These are phyloP conservation scores for Phoebastria nigripes DNA, from an alignment of 2,797 vertebrate genomes.

Conservation along the genomic window DNA sequence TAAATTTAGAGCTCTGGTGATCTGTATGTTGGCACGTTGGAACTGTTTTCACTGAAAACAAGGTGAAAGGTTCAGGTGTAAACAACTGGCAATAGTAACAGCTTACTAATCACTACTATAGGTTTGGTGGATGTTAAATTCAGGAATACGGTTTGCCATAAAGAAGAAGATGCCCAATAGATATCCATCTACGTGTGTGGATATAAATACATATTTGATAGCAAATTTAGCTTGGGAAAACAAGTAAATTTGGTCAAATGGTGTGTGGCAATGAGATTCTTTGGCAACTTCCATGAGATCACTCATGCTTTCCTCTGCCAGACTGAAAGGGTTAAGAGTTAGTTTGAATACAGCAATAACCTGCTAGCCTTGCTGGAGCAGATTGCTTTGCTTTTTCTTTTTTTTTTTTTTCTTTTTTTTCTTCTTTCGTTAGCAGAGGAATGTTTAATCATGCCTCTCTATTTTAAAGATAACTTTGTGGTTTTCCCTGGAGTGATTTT, in stretches of 20 bases:
- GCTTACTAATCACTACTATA: not conserved
- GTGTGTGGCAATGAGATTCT: not conserved
- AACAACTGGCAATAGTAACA: not conserved
- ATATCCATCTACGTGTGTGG: rapidly evolving
- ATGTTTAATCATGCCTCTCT: not conserved
- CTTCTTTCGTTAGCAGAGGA: not conserved
- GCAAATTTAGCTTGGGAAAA: not conserved
- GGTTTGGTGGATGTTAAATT: not conserved
- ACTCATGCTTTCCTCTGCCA: not conserved
- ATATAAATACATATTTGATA: not conserved
- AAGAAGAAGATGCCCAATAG: not conserved
- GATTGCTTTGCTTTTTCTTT: not conserved
- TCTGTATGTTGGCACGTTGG: rapidly evolving
- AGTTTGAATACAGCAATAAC: not conserved
- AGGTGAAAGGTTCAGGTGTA: not conserved
- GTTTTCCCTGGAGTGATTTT: not conserved
- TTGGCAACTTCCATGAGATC: not conserved
- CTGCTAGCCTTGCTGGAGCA: not conserved
- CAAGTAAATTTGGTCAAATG: not conserved
- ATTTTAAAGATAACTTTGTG: not conserved
- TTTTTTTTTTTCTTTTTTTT: not conserved
- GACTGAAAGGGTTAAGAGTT: not conserved
- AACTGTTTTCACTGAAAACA: not conserved
- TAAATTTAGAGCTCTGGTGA: not conserved
- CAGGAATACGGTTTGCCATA: not conserved